phyloP scores from a whole-genome alignment of 2,888 invertebrate species.

The Noctua pronuba region DNA sequence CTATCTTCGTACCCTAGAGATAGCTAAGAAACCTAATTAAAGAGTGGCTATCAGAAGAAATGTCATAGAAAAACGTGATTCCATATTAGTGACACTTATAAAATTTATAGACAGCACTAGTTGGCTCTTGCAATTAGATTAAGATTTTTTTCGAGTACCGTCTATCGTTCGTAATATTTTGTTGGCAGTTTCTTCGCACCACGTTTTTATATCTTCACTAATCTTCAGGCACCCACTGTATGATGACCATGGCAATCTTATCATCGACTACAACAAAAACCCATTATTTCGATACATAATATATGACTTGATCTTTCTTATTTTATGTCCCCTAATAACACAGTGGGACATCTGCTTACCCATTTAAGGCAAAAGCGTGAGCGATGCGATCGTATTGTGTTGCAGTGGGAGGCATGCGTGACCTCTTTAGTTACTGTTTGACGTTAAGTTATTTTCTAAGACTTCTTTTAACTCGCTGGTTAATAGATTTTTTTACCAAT shows the following conservation, averaged over 20 bases:
- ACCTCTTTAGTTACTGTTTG: background rate
- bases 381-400: conserved; percentile 27
- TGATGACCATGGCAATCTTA: background rate
- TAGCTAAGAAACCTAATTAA: background rate
- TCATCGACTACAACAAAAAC: background rate
- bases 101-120: no score
- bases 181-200: background rate
- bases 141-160: background rate
- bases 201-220: no score
- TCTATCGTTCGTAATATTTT: background rate
- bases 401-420: conserved; percentile 23
- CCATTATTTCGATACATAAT: conserved; percentile 21
- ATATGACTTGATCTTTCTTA: conserved; percentile 1
- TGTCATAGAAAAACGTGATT: no score
- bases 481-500: background rate
- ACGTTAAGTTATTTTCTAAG: background rate
- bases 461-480: background rate
- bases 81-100: no score
- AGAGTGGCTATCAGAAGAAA: no score
- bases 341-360: conserved; percentile 20
- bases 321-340: conserved; percentile 25
- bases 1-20: background rate
- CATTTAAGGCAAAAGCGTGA: conserved; percentile 46
- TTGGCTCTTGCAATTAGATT: no score
- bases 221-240: background rate